phyloP scores from a whole-genome alignment of 2,888 invertebrate genomes.

The Marasmarcha lunaedactyla region DNA sequence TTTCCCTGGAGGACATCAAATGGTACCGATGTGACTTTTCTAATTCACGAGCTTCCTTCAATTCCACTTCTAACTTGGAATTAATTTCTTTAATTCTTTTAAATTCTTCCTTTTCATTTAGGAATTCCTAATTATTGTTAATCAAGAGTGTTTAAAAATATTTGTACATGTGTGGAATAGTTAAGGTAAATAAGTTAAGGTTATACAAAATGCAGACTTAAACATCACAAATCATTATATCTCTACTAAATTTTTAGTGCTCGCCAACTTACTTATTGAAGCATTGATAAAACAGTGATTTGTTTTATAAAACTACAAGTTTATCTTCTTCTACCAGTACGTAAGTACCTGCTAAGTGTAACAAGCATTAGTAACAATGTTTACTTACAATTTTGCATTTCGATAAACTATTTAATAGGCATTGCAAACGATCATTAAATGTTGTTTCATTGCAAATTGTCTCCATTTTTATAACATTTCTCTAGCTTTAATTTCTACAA shows the following conservation, averaged over 20 bases:
- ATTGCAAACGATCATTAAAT: slow-evolving; percentile 33
- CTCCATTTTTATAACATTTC: slow-evolving; percentile 16
- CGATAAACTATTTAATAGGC: slow-evolving; percentile 34
- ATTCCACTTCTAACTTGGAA: slow-evolving; percentile 38
- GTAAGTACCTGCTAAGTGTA: too few relatives aligned
- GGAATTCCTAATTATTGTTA: slow-evolving; percentile 28
- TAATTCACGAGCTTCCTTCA: slow-evolving; percentile 43
- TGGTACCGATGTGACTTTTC: slow-evolving; percentile 58
- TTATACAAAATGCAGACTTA: too few relatives aligned
- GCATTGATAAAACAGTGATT: too few relatives aligned
- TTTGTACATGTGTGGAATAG: background rate
- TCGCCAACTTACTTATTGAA: too few relatives aligned
- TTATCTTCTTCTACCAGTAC: too few relatives aligned
- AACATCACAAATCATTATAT: too few relatives aligned
- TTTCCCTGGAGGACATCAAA: slow-evolving; percentile 48
- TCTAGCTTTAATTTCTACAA: too few relatives aligned
- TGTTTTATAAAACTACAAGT: too few relatives aligned
- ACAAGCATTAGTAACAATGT: too few relatives aligned
- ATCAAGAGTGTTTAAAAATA: background rate
- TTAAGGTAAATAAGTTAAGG: background rate
- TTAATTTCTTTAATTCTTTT: slow-evolving; percentile 39
- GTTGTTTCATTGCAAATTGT: slow-evolving; percentile 11
- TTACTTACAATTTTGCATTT: slow-evolving; percentile 49
- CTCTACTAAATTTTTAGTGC: too few relatives aligned
- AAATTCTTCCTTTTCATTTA: slow-evolving; percentile 40